phyloP scores from a whole-genome alignment of 2,113 vertebrate species.

The Oryzias woworae region DNA sequence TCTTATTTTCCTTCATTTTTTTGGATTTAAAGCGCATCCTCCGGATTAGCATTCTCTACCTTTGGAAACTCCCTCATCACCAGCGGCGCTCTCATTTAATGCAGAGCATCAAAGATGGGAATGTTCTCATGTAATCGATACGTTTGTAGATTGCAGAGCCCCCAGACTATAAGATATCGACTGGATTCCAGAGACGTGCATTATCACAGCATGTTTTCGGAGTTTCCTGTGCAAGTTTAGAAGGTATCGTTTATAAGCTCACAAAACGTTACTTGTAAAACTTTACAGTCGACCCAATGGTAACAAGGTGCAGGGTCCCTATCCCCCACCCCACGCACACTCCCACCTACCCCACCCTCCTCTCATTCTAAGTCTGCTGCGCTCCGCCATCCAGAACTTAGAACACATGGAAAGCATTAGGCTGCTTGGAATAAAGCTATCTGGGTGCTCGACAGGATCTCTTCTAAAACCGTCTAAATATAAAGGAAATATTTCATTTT shows the following conservation, averaged over 20 bases:
- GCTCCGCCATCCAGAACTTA: conserved; percentile 39
- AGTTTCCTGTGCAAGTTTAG: conserved; percentile 77
- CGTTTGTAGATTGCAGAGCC: conserved; percentile 47
- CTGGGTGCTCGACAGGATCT: conserved; percentile 7
- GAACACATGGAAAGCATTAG: conserved; percentile 68
- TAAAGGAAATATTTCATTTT: neutral
- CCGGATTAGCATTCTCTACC: neutral
- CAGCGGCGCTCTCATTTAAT: conserved; percentile 15
- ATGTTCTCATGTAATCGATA: conserved; percentile 69
- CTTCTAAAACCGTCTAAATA: neutral
- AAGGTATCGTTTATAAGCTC: conserved; percentile 77
- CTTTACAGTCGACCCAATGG: conserved; percentile 77
- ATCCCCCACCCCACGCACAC: conserved; percentile 17
- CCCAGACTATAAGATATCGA: conserved; percentile 62
- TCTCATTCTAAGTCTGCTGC: conserved; percentile 48
- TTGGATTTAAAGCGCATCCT: neutral
- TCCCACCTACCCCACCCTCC: conserved; percentile 15
- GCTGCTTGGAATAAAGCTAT: conserved; percentile 26
- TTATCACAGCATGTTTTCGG: conserved; percentile 74
- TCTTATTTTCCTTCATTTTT: neutral
- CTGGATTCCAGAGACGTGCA: conserved; percentile 69
- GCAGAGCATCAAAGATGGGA: conserved; percentile 48
- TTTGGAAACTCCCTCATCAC: neutral
- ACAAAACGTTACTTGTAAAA: conserved; percentile 80
- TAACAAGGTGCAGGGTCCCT: conserved; percentile 74